Base-by-base conservation (phyloP, 2,888 invertebrate genomes). In the Dolichopus griseipennis region DNA sequence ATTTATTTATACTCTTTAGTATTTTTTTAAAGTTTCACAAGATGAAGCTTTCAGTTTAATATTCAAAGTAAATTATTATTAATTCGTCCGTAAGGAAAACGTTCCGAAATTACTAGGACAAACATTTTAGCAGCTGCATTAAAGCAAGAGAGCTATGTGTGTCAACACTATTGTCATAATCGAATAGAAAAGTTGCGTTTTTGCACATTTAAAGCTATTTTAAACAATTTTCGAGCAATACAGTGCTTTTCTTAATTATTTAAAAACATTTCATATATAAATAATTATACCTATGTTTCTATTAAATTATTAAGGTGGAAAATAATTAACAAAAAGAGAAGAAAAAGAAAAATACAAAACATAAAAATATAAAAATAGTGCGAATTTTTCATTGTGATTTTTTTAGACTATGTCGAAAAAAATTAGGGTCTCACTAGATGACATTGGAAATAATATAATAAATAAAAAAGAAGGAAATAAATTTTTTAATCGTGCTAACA, bases 401-500 rank as follows among this genome's bases (percentile, higher is more conserved):
- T 52, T 52, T 52, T 52, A 52, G 52, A 52, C 52, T 52, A 52
- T 52, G 52, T 52, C 52, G 52, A 52, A 52, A 52, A 52, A 52
- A 52, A 52, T 52, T 52, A 52, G 52, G 52, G 52, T 52, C 52
- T 52, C 52, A 10, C 37, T 64, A 1, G 64, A 64, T 33, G 64
- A 64, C 33, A 64, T 34, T n/a, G 64, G n/a, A 64, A 64, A 64
- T 37, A 64, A 37, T 64, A 33, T 34, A 34, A 9, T 37, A 64
- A 33, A 64, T n/a, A 64, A 64, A 34, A 64, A 64, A 37, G 63
- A 67, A 15, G 67, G 64, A 34, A 62, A 69, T 34, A 69, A 69
- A 37, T 67, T 65, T 41, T 67, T 67, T 43, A 52, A 52, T 52
- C 52, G 52, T n/a, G 18, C 68, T 22, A 68, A 64, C 61, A 69